Evolutionary conservation across 2,888 invertebrate species (phyloP), one percentile per base, ranked within the genome.

Genomic region (Netelia melanura): DNA sequence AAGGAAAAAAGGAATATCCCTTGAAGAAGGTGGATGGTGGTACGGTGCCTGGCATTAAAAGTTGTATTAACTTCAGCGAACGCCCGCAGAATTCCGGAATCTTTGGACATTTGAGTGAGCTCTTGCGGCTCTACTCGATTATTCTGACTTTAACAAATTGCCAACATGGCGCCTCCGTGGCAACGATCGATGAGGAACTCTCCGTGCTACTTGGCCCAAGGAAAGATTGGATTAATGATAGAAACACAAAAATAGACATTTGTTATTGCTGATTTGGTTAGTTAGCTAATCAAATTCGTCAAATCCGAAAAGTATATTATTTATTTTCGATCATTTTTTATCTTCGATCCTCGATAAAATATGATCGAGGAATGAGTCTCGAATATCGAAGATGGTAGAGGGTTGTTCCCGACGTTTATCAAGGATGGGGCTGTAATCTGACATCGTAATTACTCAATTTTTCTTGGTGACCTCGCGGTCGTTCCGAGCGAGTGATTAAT

Each of bases 41-140:
- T 30, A n/a, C 68, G 58, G 56, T 75, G 71, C 61, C 61, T 62
- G 68, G 71, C 75, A 82, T 85, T 85, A 79, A 85, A 85, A 85
- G 81, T 82, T 85, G 78, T 71, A 85, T 81, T 78, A 81, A 81
- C 74, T 85, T 79, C 38, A 62, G 64, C 52, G 21, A 65, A 30
- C 38, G 52, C 81, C 61, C 48, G 65, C 14, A 17, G 52, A 82
- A 62, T 61, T 30, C 21, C 48, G 21, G 43, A 76, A 81, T 54
- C 58, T 65, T 17, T 21, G 44, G 23, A 48, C 21, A 11, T 58
- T 58, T 62, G 64, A 61, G 58, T 58, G 58, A 76, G 65, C 61
- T 21, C 68, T 56, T 10, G 8, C 11, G 58, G 54, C 14, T 70
- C 54, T 17, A 14, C 30, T 76, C 62, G 17, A 48, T 67, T 78